phyloP scores from a whole-genome alignment of 2,113 vertebrate genomes.

The Crypturellus undulatus region DNA sequence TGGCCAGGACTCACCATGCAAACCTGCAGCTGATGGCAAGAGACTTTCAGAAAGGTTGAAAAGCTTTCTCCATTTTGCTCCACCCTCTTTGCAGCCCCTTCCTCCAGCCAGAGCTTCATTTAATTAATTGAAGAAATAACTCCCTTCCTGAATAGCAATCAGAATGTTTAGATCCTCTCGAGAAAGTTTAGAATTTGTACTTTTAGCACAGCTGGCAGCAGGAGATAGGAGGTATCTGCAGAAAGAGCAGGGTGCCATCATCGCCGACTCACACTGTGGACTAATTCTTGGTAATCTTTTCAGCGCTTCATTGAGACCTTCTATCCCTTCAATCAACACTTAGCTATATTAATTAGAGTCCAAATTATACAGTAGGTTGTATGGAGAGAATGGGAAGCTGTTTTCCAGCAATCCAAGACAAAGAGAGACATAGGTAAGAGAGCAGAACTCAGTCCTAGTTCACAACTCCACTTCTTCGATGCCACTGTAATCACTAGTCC shows the following conservation, averaged over 20 bases:
- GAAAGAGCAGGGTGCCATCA: background rate
- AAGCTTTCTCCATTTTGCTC: background rate
- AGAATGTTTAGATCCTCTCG: conserved; percentile 50
- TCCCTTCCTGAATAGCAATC: conserved; percentile 30
- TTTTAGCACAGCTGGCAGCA: conserved; percentile 35
- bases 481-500: background rate
- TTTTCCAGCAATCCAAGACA: background rate
- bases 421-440: background rate
- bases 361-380: background rate
- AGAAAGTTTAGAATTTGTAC: conserved; percentile 15
- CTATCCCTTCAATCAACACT: background rate
- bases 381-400: background rate
- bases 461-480: background rate
- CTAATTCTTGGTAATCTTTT: background rate
- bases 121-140: conserved; percentile 47
- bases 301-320: background rate
- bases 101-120: conserved; percentile 37
- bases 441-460: background rate
- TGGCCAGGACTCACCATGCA: conserved; percentile 16
- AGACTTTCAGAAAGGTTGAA: conserved; percentile 49
- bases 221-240: conserved; percentile 31
- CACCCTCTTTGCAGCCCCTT: conserved; percentile 38
- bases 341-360: background rate
- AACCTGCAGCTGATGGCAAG: background rate
- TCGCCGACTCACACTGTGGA: conserved; percentile 12